Conservation (phyloP, 2,113 vertebrate genomes). For the Pycnonotus jocosus region DNA sequence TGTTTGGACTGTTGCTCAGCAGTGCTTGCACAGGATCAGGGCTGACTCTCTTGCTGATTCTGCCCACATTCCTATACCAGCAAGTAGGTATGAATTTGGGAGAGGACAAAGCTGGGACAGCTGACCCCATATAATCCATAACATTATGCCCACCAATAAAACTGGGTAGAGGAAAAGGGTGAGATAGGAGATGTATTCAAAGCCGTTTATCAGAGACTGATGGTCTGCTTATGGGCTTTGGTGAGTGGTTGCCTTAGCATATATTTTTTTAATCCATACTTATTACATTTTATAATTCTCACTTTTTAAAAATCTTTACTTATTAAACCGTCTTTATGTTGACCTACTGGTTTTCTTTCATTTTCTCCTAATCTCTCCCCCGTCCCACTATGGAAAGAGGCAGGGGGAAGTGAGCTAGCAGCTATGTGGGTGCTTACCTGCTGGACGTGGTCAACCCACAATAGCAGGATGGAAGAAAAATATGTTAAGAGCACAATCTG, state of each 20-base stretch:
- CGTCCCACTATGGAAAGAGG: neutral
- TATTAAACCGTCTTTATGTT: neutral
- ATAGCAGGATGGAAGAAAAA: neutral
- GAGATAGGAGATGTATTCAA: neutral
- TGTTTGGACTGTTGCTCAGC: neutral
- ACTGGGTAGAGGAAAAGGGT: neutral
- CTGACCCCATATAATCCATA: neutral
- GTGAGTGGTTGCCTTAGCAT: neutral
- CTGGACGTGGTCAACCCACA: neutral
- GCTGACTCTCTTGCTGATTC: neutral
- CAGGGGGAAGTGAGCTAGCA: neutral
- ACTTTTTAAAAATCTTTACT: neutral
- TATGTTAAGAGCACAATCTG: neutral
- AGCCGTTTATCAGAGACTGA: neutral
- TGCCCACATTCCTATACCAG: neutral
- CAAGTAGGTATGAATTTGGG: accelerated
- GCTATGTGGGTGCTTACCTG: neutral
- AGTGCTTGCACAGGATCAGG: neutral
- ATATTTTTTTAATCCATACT: neutral
- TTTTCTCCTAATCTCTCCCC: neutral
- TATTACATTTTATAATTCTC: neutral
- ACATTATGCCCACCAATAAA: neutral
- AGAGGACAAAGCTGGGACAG: neutral
- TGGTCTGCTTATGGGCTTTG: neutral
- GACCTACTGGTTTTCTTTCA: neutral